Percentiles rank a stretch among this genome's conserved stretches.
phyloP scores from a whole-genome alignment of 2,888 invertebrate genomes.

The Pecten maximus region DNA sequence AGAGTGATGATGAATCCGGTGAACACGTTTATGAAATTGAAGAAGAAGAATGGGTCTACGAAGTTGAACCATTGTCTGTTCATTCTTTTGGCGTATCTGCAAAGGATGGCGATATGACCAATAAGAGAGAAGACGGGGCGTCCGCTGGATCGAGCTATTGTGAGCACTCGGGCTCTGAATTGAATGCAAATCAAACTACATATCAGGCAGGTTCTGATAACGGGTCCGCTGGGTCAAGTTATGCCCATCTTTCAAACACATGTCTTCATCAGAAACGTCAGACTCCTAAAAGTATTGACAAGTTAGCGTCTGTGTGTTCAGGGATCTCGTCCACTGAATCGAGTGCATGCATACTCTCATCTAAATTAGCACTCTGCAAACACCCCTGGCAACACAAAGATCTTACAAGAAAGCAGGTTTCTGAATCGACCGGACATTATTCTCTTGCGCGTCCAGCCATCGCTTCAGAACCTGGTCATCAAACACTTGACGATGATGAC shows the following conservation, averaged over 20 bases:
- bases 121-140: neutral
- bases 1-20: neutral
- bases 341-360: neutral
- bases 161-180: neutral
- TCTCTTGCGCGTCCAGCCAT: neutral
- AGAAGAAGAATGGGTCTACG: neutral
- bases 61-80: neutral
- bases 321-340: neutral
- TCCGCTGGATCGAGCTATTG: neutral
- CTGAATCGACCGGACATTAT: neutral
- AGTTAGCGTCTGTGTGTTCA: neutral
- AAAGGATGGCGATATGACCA: neutral
- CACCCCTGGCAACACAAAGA: neutral
- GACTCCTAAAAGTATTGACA: neutral
- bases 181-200: neutral
- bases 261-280: neutral
- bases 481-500: neutral
- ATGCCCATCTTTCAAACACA: neutral
- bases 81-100: neutral
- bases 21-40: neutral
- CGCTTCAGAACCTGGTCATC: neutral
- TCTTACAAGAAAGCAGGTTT: neutral
- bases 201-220: neutral
- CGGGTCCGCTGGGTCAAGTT: neutral
- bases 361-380: neutral